Base-by-base conservation (phyloP, 92 coral and sea anemone genomes). In the Zoanthus sociatus region DNA sequence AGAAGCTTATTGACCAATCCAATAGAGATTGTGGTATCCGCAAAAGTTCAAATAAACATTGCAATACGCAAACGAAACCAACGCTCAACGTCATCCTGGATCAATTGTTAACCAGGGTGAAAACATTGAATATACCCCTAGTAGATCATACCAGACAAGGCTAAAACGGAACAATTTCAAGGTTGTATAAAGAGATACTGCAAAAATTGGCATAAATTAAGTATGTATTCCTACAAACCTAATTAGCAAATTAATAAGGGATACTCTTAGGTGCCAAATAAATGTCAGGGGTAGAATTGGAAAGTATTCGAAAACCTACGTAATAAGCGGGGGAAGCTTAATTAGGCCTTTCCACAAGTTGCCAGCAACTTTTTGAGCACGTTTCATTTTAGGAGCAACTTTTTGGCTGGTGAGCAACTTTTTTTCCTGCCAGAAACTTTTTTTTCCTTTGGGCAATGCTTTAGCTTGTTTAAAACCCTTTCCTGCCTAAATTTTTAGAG, bases 131-230 rank as follows among this genome's bases (percentile, higher is more conserved):
- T 14, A 53, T 53, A 53, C 58, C 58, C 58, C 58, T 53, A 7
- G 58, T 53, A 53, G 58, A 53, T 53, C 58, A 53, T 53, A 53
- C 58, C 58, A 53, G 58, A 53, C 58, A 1, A 53, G 58, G 8
- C 58, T 53, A 10, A 53, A 53, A 6, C 58, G 58, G 58, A 53
- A 53, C 79, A 26, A 26, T 26, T 84, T 66, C 88, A 84, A 79
- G 71, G 88, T 60, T 84, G 88, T 79, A 84, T 84, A 66, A 68
- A 77, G 68, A 84, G 73, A 84, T 58, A 84, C 78, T 51, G 73
- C 21, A 84, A 84, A 78, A 50, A 16, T 20, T 84, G 88, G 88
- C 88, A 84, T 50, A 72, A 78, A 77, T 79, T 72, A 47, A 84
- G 56, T 84, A 68, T 26, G 79, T 61, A 84, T 70, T 68, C 56